phyloP scores from a whole-genome alignment of 2,113 vertebrate species.

The Alligator sinensis region DNA sequence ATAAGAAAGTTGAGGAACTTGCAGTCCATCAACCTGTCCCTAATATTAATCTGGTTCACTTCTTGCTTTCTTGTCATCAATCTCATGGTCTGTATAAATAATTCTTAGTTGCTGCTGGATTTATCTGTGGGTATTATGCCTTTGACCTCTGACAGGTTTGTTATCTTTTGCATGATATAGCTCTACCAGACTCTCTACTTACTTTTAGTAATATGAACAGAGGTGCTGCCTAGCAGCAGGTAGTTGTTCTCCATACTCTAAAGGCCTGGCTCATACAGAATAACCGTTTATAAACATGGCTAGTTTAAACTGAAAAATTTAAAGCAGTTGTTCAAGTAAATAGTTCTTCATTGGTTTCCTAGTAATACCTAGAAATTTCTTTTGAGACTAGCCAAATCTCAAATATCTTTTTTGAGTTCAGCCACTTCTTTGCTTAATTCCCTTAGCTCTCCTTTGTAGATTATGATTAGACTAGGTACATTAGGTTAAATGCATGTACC shows the following conservation, averaged over 20 bases:
- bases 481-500: neutral
- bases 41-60: neutral
- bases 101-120: neutral
- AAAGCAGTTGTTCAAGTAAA: neutral
- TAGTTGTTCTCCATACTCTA: neutral
- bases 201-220: neutral
- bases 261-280: neutral
- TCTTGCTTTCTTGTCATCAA: neutral
- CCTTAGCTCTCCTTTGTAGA: neutral
- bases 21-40: neutral
- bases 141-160: neutral
- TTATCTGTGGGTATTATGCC: neutral
- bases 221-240: neutral
- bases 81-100: neutral
- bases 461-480: neutral
- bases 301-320: neutral
- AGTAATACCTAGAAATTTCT: neutral
- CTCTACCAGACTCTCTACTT: neutral
- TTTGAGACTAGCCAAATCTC: neutral
- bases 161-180: neutral
- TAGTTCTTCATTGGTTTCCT: neutral
- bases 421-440: neutral
- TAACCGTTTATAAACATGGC: neutral
- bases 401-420: neutral
- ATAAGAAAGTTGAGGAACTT: neutral